Evolutionary conservation across 1,140 invertebrate species (phyloP), one percentile per base, ranked within the genome.

Genomic region (Aleiodes sp.): DNA sequence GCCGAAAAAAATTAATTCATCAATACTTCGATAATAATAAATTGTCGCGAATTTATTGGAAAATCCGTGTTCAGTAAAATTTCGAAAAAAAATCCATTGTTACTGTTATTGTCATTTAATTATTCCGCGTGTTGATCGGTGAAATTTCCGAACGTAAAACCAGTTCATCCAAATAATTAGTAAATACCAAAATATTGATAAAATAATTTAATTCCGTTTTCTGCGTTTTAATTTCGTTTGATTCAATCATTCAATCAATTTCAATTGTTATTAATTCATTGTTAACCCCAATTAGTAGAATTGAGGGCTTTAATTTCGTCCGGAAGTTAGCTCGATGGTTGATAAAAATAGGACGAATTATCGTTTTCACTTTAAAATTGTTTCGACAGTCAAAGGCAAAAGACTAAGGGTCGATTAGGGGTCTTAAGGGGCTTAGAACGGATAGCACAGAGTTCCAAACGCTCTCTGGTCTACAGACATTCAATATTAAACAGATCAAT

Each of bases 401-500:
- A 33, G 70, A 71, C 71, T 68, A 64, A 65, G 63, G 52, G 62
- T 37, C 67, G 33, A 70, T 8, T 68, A 63, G 70, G 73, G 76
- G 74, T 65, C 71, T 61, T 68, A 59, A 59, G 59, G 73, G 73
- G 76, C 75, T 84, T 75, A 78, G 29, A 31, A 82, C 79, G 77
- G 80, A 74, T 83, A 84, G 83, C 81, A 86, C 84, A 84, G 84
- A 86, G 84, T 86, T 86, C 84, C 83, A 86, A 86, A 86, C 83
- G 84, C 84, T 86, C 83, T 81, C 80, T 85, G 80, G 82, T 84
- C 83, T 85, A 86, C 84, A 86, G 81, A 86, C 84, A 86, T 86
- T 84, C 83, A 85, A 84, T 84, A 86, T 84, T 85, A 84, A 86
- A 86, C 84, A 86, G 83, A 84, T 86, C 81, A 85, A 83, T 85